A percentile compares a stretch with the other conserved stretches of the same genome.
Conservation (phyloP, 2,888 invertebrate species). For the Phytoseiulus persimilis region DNA sequence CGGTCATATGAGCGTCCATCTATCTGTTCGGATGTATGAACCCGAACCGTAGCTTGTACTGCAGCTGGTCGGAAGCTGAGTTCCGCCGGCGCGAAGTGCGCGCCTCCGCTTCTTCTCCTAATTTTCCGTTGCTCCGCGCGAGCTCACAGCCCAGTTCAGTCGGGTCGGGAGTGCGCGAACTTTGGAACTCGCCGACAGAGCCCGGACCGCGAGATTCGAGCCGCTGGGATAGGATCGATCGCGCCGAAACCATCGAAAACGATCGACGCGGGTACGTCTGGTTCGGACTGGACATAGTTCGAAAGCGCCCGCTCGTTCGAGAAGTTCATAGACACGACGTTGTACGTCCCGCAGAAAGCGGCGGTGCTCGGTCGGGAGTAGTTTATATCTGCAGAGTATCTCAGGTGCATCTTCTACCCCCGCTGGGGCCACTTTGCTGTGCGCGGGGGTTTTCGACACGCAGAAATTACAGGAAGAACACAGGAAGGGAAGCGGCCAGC, state of each 20-base stretch:
- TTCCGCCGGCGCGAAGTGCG: not conserved
- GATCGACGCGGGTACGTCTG: no score
- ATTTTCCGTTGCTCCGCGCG: not conserved
- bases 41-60: not conserved
- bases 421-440: not conserved
- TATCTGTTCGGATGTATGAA: not conserved
- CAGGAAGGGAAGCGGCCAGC: not conserved
- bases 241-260: no score
- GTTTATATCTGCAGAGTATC: not conserved
- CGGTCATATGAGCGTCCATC: not conserved
- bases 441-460: constrained; percentile 5
- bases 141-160: not conserved
- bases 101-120: not conserved
- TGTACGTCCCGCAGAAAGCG: not conserved
- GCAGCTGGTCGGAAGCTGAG: not conserved
- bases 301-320: no score
- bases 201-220: not conserved
- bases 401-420: constrained; percentile 5
- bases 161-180: no score
- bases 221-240: no score
- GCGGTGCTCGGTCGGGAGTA: not conserved
- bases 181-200: no score
- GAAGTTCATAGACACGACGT: not conserved
- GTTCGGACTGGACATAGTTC: no score
- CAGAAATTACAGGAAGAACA: constrained; percentile 5